Percentiles rank a stretch among this genome's conserved stretches.
Evolutionary conservation across 2,888 invertebrate genomes (phyloP).

Genomic region (Xestia sexstrigata): DNA sequence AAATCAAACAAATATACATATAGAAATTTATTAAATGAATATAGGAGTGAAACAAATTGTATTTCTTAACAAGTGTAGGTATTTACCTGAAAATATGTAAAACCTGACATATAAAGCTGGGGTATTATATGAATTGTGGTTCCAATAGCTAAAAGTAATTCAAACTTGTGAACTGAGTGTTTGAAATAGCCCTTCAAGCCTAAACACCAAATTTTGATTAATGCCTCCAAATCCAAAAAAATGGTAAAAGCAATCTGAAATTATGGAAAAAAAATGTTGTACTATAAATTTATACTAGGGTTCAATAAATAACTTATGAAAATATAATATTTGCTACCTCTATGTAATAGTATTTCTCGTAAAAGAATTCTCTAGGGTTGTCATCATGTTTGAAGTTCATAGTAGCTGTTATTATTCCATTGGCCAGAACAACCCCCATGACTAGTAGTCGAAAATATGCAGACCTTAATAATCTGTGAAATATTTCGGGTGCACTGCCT

Average conservation of each 20-base stretch:
- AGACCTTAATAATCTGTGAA: slow-evolving; percentile 96
- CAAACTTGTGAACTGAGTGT: slow-evolving; percentile 99
- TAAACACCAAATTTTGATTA: slow-evolving; percentile 99
- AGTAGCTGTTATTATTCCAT: slow-evolving; percentile 98
- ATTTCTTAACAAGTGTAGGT: neutral
- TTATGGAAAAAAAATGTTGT: neutral
- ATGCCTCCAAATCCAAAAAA: slow-evolving; percentile 97
- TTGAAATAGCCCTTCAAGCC: slow-evolving; percentile 98
- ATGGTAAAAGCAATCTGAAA: slow-evolving; percentile 97
- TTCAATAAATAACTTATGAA: neutral
- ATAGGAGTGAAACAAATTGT: neutral
- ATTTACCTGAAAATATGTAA: slow-evolving; percentile 98
- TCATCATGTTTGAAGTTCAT: slow-evolving; percentile 98
- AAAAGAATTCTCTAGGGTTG: slow-evolving; percentile 95
- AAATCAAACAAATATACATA: neutral
- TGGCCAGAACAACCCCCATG: slow-evolving; percentile 98
- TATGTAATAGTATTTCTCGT: slow-evolving; percentile 97
- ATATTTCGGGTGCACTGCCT: slow-evolving; percentile 95
- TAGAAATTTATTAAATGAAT: neutral
- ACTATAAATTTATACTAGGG: too few species aligned
- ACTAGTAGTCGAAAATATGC: slow-evolving; percentile 98
- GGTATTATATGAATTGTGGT: slow-evolving; percentile 98
- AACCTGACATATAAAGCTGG: slow-evolving; percentile 96
- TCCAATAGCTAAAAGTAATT: slow-evolving; percentile 97
- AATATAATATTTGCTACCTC: slow-evolving; percentile 90